These are phyloP conservation scores for Mustelus asterias DNA, from an alignment of 2,113 vertebrate species.

Conservation along the genomic window DNA sequence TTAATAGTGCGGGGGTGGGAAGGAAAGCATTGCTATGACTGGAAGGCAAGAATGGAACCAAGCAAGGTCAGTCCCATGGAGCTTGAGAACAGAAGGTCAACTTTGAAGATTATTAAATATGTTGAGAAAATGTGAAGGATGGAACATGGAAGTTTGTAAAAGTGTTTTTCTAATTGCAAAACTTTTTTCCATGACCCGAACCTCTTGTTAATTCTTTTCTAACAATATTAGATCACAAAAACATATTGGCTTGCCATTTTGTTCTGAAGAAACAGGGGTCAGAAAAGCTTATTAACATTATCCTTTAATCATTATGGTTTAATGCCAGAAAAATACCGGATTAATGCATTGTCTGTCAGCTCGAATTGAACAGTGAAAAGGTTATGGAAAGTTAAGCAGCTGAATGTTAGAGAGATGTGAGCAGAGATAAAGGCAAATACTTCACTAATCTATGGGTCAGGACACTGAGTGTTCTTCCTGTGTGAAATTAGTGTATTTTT, in stretches of 20 bases:
- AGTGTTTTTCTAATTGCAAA: not conserved
- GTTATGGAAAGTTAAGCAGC: conserved; percentile 15
- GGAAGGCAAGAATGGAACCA: not conserved
- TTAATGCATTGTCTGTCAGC: conserved; percentile 14
- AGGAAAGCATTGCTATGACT: not conserved
- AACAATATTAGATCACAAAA: not conserved
- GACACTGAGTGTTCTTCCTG: not conserved
- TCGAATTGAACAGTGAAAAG: conserved; percentile 17
- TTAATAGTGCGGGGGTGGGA: not conserved
- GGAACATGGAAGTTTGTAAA: not conserved
- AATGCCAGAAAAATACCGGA: conserved; percentile 6
- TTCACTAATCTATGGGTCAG: not conserved
- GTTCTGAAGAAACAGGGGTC: not conserved
- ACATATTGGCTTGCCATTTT: not conserved
- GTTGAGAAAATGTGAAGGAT: not conserved
- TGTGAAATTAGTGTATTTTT: not conserved
- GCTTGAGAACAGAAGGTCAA: not conserved
- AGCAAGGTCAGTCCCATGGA: not conserved
- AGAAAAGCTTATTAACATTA: conserved; percentile 24
- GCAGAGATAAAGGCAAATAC: not conserved
- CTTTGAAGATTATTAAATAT: not conserved
- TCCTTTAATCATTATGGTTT: conserved; percentile 8
- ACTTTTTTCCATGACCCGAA: not conserved
- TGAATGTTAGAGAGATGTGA: not conserved
- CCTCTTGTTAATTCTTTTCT: not conserved